Percentiles rank a stretch among this genome's conserved stretches.
phyloP scores from a whole-genome alignment of 2,888 invertebrate genomes.

The Ormyrus thymus region DNA sequence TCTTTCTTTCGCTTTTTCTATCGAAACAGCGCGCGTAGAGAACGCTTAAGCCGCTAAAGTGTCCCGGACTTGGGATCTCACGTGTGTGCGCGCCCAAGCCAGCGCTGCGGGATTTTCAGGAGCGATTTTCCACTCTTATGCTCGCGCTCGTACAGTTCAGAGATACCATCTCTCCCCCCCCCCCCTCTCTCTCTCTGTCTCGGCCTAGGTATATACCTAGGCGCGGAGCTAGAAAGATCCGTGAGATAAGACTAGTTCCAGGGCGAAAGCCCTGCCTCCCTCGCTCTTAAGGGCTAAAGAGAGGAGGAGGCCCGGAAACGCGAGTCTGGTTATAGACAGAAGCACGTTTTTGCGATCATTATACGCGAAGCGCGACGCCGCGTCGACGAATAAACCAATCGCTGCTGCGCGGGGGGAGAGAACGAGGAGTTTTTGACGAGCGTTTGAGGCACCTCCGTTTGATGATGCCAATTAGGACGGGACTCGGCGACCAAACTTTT shows the following conservation, averaged over 20 bases:
- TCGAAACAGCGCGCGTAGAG: conserved; percentile 2
- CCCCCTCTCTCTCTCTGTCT: conserved; percentile 10
- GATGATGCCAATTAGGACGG: too few species aligned
- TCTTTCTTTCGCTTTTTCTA: conserved; percentile 9
- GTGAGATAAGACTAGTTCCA: conserved; percentile 54
- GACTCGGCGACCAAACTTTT: too few species aligned
- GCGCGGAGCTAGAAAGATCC: conserved; percentile 39
- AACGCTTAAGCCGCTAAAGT: conserved; percentile 36
- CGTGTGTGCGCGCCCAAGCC: background rate
- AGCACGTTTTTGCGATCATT: conserved; percentile 39
- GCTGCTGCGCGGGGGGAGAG: background rate
- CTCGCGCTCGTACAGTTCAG: conserved; percentile 6
- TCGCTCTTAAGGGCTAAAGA: conserved; percentile 21
- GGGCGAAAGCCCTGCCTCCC: conserved; percentile 11
- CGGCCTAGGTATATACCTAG: conserved; percentile 19
- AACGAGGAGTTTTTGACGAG: background rate
- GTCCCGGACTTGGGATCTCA: conserved; percentile 23
- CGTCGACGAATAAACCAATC: conserved; percentile 31
- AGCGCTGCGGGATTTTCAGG: conserved; percentile 32
- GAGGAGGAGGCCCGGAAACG: conserved; percentile 23
- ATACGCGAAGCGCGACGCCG: conserved; percentile 14
- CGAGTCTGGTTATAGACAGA: conserved; percentile 31
- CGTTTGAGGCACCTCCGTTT: background rate
- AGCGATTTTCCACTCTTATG: conserved; percentile 51
- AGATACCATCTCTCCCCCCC: conserved; percentile 41